Evolutionary conservation across 2,113 vertebrate species (phyloP), one percentile per base, ranked within the genome.

Genomic region (Ictalurus furcatus): DNA sequence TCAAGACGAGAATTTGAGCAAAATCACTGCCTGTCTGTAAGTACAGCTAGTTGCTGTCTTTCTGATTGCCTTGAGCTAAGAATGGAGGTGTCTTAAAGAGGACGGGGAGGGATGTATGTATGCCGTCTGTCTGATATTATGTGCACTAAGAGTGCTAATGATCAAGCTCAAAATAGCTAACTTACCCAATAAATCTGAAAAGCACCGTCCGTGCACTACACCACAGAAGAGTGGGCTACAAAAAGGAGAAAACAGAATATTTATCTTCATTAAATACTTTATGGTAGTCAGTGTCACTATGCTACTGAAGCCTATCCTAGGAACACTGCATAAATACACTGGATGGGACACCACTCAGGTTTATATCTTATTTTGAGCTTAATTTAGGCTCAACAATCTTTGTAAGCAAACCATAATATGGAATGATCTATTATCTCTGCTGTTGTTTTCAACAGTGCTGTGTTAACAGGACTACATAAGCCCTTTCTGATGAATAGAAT

Each of bases 1-100:
- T 19, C 30, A 48, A 48, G 30, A 85, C 19, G 19, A 85, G 28
- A 37, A 86, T 74, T 59, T 59, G 11, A 86, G 52, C 54, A 59
- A 76, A 73, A 86, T 86, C 71, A 58, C 85, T 59, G 54, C 85
- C 67, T 61, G 21, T 86, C 69, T 37, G 34, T 61, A 83, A 12
- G 19, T 37, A 61, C 58, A 37, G 56, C 17, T 59, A 61, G 56
- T 14, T 40, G 58, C 19, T 76, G 48, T 23, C 34, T 74, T 63
- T 84, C 23, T 48, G 63, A 52, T 52, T n/a, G 84, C 84, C 6
- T 54, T 71, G 44, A 30, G 65, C 28, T 52, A 23, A 52, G 44
- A 30, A 69, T 85, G 44, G 28, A 54, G 84, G 44, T 85, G 84
- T 85, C 28, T n/a, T 48, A 52, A 21, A 85, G 63, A 71, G 65